phyloP scores from a whole-genome alignment of 2,113 vertebrate genomes.

The Psilopogon haemacephalus region DNA sequence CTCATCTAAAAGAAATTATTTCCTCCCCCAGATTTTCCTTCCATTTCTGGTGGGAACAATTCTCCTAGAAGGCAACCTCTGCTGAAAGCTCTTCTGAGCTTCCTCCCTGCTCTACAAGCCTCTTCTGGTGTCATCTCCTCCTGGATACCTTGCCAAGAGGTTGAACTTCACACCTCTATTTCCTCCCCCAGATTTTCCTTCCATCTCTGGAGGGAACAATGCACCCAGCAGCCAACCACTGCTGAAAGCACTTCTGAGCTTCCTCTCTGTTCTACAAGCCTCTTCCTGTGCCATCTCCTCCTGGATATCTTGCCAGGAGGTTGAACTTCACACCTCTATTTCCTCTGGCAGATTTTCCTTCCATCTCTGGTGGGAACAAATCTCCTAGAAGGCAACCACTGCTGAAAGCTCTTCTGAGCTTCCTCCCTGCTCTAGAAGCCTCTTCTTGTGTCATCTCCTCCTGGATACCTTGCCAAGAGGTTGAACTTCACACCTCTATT shows the following conservation, averaged over 20 bases:
- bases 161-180: background rate
- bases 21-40: background rate
- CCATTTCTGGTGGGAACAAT: background rate
- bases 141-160: background rate
- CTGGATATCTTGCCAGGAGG: background rate
- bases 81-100: background rate
- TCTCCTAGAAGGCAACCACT: background rate
- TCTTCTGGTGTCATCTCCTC: background rate
- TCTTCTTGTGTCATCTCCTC: background rate
- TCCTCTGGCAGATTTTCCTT: background rate
- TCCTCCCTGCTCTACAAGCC: background rate
- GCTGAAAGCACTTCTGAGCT: background rate
- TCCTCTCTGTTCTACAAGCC: background rate
- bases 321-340: background rate
- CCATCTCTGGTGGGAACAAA: background rate
- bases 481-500: background rate
- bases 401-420: background rate
- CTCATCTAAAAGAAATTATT: background rate
- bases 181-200: background rate
- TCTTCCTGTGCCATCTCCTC: background rate
- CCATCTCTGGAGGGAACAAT: background rate
- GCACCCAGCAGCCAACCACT: background rate
- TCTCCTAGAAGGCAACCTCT: background rate
- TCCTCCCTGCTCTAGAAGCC: background rate
- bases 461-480: background rate